phyloP scores from a whole-genome alignment of 2,888 invertebrate genomes.

The Eristalinus sepulchralis region DNA sequence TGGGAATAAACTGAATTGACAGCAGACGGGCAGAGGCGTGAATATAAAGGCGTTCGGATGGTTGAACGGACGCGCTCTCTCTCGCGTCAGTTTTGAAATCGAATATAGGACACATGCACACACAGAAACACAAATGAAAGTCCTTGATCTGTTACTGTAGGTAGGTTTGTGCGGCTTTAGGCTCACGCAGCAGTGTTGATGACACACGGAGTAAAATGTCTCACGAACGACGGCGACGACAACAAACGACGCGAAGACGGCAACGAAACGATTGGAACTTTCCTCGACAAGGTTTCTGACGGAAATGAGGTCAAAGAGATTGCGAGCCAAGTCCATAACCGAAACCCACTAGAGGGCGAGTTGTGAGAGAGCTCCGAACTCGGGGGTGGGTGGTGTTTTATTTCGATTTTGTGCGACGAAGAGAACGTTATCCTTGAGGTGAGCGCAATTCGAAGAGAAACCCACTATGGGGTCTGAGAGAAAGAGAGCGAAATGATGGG shows the following conservation, averaged over 20 bases:
- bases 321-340: constrained; percentile 48
- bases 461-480: background rate
- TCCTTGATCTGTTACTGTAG: constrained; percentile 65
- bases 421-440: constrained; percentile 4
- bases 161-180: constrained; percentile 5
- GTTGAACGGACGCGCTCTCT: constrained; percentile 19
- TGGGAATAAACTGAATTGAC: constrained; percentile 19
- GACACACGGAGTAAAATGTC: constrained; percentile 2
- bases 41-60: background rate
- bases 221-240: background rate
- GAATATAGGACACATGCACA: constrained; percentile 46
- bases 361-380: constrained; percentile 20
- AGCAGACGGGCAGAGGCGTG: constrained; percentile 6
- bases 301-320: constrained; percentile 71
- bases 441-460: constrained; percentile 18
- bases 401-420: background rate
- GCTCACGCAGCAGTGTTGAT: constrained; percentile 21
- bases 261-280: constrained; percentile 31
- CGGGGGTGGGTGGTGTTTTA: constrained; percentile 23
- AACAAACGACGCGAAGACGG: background rate
- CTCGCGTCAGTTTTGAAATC: constrained; percentile 23
- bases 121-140: constrained; percentile 34
- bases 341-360: constrained; percentile 46
- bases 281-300: constrained; percentile 59
- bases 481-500: background rate